phyloP scores from a whole-genome alignment of 2,113 vertebrate species.

The Lepidothrix coronata region DNA sequence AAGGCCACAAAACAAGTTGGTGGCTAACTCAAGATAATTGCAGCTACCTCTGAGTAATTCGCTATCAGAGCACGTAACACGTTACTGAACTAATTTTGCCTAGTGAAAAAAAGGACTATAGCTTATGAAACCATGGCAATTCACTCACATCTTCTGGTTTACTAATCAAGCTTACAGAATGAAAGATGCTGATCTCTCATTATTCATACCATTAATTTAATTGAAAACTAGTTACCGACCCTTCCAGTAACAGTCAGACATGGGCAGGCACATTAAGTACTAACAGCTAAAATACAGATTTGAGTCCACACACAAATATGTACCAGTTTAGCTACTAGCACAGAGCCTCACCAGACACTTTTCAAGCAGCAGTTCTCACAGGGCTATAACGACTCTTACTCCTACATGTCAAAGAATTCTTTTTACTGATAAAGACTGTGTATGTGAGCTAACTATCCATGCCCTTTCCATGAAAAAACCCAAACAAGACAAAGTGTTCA shows the following conservation, averaged over 20 bases:
- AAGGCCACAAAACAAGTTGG: constrained; percentile 35
- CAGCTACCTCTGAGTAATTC: not conserved
- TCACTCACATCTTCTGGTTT: not conserved
- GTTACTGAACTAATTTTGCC: not conserved
- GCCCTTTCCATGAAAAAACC: not conserved
- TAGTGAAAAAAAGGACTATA: not conserved
- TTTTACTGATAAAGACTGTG: not conserved
- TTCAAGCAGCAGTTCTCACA: not conserved
- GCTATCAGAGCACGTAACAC: not conserved
- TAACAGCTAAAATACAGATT: not conserved
- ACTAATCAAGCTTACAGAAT: not conserved
- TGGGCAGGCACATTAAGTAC: not conserved
- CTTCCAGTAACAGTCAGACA: not conserved
- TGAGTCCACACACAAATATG: not conserved
- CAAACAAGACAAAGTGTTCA: constrained; percentile 4
- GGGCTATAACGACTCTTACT: not conserved
- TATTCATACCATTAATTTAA: not conserved
- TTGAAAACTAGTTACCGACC: not conserved
- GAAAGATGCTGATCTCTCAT: not conserved
- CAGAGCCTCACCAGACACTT: not conserved
- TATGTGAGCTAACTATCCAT: not conserved
- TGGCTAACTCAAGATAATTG: constrained; percentile 19
- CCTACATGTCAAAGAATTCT: not conserved
- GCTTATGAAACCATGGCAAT: not conserved
- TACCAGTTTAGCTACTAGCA: not conserved